Evolutionary conservation across 2,113 vertebrate genomes (phyloP), one percentile per base, ranked within the genome.

Genomic region (Brachypodius melanocephalos): DNA sequence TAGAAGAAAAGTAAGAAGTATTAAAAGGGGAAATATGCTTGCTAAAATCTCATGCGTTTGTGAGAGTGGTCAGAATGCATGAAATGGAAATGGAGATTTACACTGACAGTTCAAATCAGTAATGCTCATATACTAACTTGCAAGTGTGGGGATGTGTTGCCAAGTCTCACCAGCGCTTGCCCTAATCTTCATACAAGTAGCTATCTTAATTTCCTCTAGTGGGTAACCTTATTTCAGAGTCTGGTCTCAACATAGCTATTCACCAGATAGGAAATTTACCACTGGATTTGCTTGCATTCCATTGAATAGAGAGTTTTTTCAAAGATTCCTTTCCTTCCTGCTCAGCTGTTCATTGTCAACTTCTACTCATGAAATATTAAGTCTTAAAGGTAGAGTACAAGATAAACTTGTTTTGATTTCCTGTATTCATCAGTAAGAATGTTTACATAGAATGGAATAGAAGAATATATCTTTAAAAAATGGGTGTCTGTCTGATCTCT

Each of bases 1-100:
- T 34, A 78, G 34, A 77, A 71, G 28, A 25, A 87, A 49, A 54
- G 29, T 16, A 66, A 43, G 28, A 32, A 49, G 16, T 8, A 75
- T 38, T 76, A 63, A 86, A 74, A 29, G 31, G 49, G 38, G n/a
- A 65, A 72, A n/a, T 48, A 20, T 0, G 0, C 4, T n/a, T 49
- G 45, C 6, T 74, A 43, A 85, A 55, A 76, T 73, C 19, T 68
- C 48, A 9, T 46, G 28, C 1, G 0, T 83, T 90, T 83, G 43
- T 77, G 79, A 55, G 24, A 42, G 48, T 21, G 18, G 18, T 76
- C 57, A 93, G 59, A 92, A 90, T 49, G 63, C 43, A 42, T 31
- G 42, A 80, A 77, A 63, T 66, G 28, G 29, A 73, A 66, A 62
- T n/a, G 9, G 46, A 58, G 32, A 54, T 80, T 73, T 34, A 10